Evolutionary conservation across 1,140 invertebrate species (phyloP).

Genomic region (Chymomyza costata): DNA sequence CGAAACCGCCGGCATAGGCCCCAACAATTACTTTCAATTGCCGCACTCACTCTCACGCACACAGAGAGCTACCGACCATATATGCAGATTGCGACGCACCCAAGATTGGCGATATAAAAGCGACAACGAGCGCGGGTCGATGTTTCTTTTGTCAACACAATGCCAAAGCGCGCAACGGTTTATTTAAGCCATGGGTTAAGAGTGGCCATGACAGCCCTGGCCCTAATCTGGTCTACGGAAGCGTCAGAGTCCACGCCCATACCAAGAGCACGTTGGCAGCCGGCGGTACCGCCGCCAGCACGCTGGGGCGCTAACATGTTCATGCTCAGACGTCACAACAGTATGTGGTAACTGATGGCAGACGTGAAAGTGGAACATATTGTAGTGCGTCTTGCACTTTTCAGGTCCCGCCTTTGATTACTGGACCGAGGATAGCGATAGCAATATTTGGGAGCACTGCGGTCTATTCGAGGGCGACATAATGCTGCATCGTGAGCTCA

Average conservation of each 20-base stretch:
- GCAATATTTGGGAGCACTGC: conserved; percentile 82
- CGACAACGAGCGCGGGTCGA: conserved; percentile 22
- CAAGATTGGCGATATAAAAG: conserved; percentile 48
- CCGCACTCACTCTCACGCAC: conserved; percentile 1
- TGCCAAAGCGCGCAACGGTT: conserved; percentile 35
- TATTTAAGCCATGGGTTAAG: too few relatives aligned
- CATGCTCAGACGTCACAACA: conserved; percentile 65
- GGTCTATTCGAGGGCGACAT: conserved; percentile 79
- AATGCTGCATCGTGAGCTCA: conserved; percentile 75
- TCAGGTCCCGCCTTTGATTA: conserved; percentile 77
- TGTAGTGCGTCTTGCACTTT: conserved; percentile 42
- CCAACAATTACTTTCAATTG: conserved; percentile 56
- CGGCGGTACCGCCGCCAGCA: conserved; percentile 45
- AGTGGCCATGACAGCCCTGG: conserved; percentile 10
- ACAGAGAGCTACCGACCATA: too few relatives aligned
- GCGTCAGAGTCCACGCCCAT: not conserved
- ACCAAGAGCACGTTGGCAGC: conserved; percentile 17
- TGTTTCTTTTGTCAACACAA: conserved; percentile 53
- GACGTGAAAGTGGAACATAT: not conserved
- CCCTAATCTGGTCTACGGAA: not conserved
- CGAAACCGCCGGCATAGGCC: conserved; percentile 3
- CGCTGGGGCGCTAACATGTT: conserved; percentile 70
- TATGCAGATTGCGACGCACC: too few relatives aligned
- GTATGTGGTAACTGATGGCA: conserved; percentile 32
- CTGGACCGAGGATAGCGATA: conserved; percentile 78